Base-by-base conservation (phyloP, 2,888 invertebrate species). In the Electrophaes corylata region DNA sequence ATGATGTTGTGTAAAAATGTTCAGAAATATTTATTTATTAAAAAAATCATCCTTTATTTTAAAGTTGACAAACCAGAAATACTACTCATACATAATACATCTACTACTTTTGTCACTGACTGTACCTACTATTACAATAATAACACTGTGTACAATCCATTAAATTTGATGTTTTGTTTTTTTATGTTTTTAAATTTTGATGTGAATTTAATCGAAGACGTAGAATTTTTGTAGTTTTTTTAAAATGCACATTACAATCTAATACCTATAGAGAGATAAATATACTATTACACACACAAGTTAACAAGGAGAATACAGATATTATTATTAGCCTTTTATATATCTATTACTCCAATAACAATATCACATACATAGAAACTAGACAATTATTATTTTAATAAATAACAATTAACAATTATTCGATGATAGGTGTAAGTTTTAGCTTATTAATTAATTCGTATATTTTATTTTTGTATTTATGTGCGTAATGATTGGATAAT, bases 351-450 rank as follows among this genome's bases (percentile, higher is more conserved):
- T 87, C 81, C 84, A 86, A 88, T 90, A 91, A 90, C 91, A 90
- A 88, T 91, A 91, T 91, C 91, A 91, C 91, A 89, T 91, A 88
- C 79, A 86, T 78, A 75, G 76, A 83, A 85, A 83, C 88, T 89
- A 89, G 86, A 88, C 85, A 84, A 83, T 87, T 72, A 77, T 82
- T 79, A 80, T 76, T 78, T 76, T 76, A 75, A 78, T 84, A 78
- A 75, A 84, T 86, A 89, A 89, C 88, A 87, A 86, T 86, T 84
- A 91, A 90, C 89, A 89, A 87, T 83, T 81, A 83, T 89, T 89
- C 89, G 89, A 91, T 89, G 91, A 88, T 88, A 84, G 78, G 75
- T 80, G 80, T 81, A 77, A 73, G 83, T 79, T 81, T 75, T 76
- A 78, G 75, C 77, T 83, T 86, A 83, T 65, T 71, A 75, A 75